Percentiles rank a stretch among this genome's conserved stretches.
Conservation (phyloP, 2,113 vertebrate species). For the Tetrax tetrax region DNA sequence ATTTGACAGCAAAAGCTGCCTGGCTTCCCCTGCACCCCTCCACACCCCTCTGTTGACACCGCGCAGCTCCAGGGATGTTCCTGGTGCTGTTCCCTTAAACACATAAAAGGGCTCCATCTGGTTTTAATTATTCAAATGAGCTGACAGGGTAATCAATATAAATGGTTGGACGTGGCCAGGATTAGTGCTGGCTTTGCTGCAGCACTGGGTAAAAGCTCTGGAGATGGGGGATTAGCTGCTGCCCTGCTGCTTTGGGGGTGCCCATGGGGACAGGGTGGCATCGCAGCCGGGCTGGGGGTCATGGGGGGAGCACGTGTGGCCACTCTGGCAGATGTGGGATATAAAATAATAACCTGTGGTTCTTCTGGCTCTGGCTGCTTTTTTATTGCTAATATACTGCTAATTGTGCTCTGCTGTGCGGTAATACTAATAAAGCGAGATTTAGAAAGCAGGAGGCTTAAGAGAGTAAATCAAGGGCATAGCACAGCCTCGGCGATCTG, state of each 20-base stretch:
- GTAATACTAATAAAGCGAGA: slow-evolving; percentile 47
- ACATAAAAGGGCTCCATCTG: slow-evolving; percentile 60
- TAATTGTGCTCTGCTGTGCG: slow-evolving; percentile 46
- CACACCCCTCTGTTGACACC: not conserved
- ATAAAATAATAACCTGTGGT: not conserved
- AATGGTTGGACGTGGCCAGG: slow-evolving; percentile 28
- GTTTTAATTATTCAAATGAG: slow-evolving; percentile 68
- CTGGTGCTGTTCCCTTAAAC: not conserved
- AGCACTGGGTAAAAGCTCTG: not conserved
- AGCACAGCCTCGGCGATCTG: not conserved
- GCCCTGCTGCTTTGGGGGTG: rapidly evolving
- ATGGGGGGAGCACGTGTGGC: rapidly evolving
- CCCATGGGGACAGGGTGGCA: rapidly evolving
- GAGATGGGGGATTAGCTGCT: not conserved
- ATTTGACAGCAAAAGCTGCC: not conserved
- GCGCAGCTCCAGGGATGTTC: not conserved
- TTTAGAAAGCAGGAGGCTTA: slow-evolving; percentile 54
- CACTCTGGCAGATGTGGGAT: not conserved
- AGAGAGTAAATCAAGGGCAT: slow-evolving; percentile 53
- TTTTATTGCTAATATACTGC: slow-evolving; percentile 55
- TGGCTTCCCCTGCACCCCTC: not conserved
- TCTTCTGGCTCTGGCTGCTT: slow-evolving; percentile 27
- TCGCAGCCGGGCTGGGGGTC: not conserved
- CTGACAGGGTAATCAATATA: slow-evolving; percentile 64
- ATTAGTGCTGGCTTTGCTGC: not conserved